Evolutionary conservation across 2,888 invertebrate genomes (phyloP), one percentile per base, ranked within the genome.

Genomic region (Leptinotarsa peninsularis): DNA sequence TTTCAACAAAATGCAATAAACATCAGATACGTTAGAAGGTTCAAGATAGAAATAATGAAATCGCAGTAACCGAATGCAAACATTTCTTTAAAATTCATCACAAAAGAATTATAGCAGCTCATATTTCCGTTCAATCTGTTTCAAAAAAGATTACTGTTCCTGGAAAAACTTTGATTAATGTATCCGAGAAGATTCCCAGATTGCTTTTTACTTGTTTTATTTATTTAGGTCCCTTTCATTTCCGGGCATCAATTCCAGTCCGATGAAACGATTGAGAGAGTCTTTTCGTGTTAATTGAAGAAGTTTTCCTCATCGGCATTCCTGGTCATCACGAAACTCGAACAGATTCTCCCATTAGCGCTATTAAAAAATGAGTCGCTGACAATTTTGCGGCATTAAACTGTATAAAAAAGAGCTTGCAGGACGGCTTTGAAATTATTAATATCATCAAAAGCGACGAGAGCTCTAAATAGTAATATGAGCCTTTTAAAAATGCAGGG

Each of bases 251-350:
- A 21, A 56, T 66, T 72, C 43, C 54, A 66, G 72, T 43, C 72
- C 27, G 43, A 72, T 72, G 54, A 72, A 72, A 72, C 52, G 66
- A 23, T 60, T 18, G 71, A 63, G 52, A 58, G 71, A 71, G 71
- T 58, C 17, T 71, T 60, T 63, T 63, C 63, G 21, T 52, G 60
- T 52, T 66, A 72, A 72, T 72, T 72, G 49, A 66, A 63, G 27
- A 63, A 63, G 63, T 63, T 63, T 63, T 63, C 17, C 63, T n/a
- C 33, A 43, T 63, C 63, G 63, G 3, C 63, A 63, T 63, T 63
- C 63, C 27, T 27, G 23, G 18, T 23, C 58, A 58, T 58, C 58
- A 58, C 4, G 23, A 23, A 23, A 52, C 52, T 52, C 52, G 15
- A 52, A n/a, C 43, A 63, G 43, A 63, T 63, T 63, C 33, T n/a